Base-by-base conservation (phyloP, 2,113 vertebrate genomes). In the Prunella himalayana region DNA sequence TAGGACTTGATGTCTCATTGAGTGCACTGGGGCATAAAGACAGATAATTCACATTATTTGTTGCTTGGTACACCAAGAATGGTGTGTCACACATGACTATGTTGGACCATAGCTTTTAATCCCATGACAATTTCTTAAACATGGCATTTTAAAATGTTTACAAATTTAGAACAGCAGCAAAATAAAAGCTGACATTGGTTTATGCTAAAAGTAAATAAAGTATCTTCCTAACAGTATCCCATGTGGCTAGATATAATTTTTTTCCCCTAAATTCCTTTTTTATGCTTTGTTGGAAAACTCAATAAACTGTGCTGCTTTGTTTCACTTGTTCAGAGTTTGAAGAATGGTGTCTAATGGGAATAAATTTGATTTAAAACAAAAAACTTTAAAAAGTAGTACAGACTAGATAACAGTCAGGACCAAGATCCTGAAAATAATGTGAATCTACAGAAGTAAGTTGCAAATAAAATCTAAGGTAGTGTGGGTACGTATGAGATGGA, bases 11-110 rank as follows among this genome's bases (percentile, higher is more conserved):
- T 50, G 35, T 54, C 33, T 66, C 18, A 7, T 2, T 28, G 69
- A 31, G 30, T 61, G 22, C 44, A 42, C 27, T n/a, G 56, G 56
- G 25, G 14, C 20, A 37, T 35, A 27, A 41, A 60, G 45, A 20
- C 13, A 27, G 76, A 10, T 53, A 77, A 71, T 84, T 71, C 9
- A 4, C 23, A 6, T 59, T 63, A 15, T 39, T 75, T 0, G 0
- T 60, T 80, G 19, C n/a, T 75, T 72, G 54, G 45, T 75, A 16
- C 37, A 42, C 7, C 11, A 31, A 33, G 50, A 54, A 8, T 11
- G 25, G 6, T 33, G 21, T 72, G 54, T 85, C 30, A 22, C 12
- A 25, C 9, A 8, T 68, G 37, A 6, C 64, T 44, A 0, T 49
- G 44, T 87, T 80, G 73, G 54, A 61, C 35, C 6, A 19, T 15